Evolutionary conservation across 2,888 invertebrate species (phyloP).

Genomic region (Miltochrista miniata): DNA sequence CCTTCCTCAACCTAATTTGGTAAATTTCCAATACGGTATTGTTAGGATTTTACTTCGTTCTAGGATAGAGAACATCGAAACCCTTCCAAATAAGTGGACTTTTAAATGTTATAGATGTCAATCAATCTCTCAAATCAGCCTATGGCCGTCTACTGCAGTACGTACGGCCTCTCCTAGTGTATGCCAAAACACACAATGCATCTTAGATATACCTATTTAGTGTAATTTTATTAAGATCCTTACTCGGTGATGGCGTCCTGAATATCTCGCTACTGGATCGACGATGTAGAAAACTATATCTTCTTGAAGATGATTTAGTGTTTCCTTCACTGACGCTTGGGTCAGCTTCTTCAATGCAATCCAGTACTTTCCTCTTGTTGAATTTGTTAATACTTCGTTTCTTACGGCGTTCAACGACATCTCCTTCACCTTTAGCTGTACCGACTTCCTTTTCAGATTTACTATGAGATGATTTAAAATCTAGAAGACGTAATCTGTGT

Average conservation of each 20-base stretch:
- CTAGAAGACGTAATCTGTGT: conserved; percentile 43
- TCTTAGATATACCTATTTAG: not conserved
- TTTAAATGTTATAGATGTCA: too few relatives aligned
- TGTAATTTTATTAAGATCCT: not conserved
- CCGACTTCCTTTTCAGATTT: conserved; percentile 7
- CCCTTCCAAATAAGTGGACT: too few relatives aligned
- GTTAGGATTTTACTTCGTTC: too few relatives aligned
- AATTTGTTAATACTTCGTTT: not conserved
- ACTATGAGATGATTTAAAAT: conserved; percentile 28
- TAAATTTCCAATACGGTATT: too few relatives aligned
- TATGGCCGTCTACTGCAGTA: too few relatives aligned
- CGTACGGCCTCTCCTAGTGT: too few relatives aligned
- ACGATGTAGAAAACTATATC: conserved; percentile 2
- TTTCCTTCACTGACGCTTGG: not conserved
- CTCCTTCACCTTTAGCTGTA: not conserved
- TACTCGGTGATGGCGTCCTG: conserved; percentile 15
- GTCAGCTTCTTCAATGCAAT: not conserved
- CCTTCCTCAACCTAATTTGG: too few relatives aligned
- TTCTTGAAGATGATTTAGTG: conserved; percentile 1
- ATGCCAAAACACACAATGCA: too few relatives aligned
- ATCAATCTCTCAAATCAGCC: too few relatives aligned
- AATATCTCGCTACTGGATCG: conserved; percentile 22
- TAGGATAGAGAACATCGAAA: too few relatives aligned
- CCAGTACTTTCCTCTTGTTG: not conserved
- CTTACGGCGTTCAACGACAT: not conserved